Conservation (phyloP, 2,888 invertebrate species). For the Lycophotia porphyrea region DNA sequence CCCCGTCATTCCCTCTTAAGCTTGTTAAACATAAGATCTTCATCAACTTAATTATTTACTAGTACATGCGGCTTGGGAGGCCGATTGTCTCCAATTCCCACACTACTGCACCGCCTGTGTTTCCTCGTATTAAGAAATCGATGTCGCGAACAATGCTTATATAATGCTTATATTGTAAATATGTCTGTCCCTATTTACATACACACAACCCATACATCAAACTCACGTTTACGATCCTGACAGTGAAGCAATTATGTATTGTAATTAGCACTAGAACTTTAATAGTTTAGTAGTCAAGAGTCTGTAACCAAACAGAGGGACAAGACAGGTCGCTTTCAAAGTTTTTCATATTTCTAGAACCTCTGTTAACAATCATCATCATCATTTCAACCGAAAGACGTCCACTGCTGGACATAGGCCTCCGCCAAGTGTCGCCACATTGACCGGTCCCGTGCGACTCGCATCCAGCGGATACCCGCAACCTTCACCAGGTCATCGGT, state of each 20-base stretch:
- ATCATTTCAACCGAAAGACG: too few species aligned
- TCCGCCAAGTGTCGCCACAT: too few species aligned
- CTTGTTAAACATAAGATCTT: slow-evolving; percentile 7
- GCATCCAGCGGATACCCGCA: too few species aligned
- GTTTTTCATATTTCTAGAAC: not conserved
- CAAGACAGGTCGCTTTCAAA: not conserved
- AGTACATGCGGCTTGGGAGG: slow-evolving; percentile 54
- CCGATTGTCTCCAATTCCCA: slow-evolving; percentile 56
- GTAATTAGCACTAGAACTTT: not conserved
- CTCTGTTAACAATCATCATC: too few species aligned
- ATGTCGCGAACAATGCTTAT: slow-evolving; percentile 52
- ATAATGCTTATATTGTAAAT: slow-evolving; percentile 46
- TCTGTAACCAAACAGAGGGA: too few species aligned
- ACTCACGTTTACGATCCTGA: slow-evolving; percentile 3
- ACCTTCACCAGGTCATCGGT: too few species aligned
- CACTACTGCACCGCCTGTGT: slow-evolving; percentile 33
- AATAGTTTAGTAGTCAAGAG: not conserved
- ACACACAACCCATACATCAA: slow-evolving; percentile 1
- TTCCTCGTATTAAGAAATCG: slow-evolving; percentile 58
- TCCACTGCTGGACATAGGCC: too few species aligned
- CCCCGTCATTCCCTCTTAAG: not conserved
- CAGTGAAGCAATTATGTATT: not conserved
- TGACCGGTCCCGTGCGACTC: too few species aligned
- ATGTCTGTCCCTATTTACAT: slow-evolving; percentile 30
- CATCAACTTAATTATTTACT: slow-evolving; percentile 13